Conservation (phyloP, 1,140 invertebrate genomes). For the Zaprionus lachaisei region DNA sequence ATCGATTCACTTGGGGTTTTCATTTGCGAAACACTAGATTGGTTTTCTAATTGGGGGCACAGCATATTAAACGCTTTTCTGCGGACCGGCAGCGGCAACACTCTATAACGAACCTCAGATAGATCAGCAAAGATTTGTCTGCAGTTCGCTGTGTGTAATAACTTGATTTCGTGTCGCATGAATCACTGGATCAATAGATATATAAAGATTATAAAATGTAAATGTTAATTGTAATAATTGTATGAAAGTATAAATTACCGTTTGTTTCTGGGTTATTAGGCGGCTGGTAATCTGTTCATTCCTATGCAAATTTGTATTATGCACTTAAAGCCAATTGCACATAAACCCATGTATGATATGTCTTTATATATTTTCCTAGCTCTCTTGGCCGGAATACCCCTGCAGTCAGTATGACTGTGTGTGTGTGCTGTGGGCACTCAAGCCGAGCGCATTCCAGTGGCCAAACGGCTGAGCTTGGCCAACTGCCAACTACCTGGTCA, state of each 20-base stretch:
- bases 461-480: constrained; percentile 57
- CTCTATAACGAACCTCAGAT: neutral
- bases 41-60: constrained; percentile 25
- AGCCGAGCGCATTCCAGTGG: constrained; percentile 73
- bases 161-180: neutral
- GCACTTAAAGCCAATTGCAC: constrained; percentile 6
- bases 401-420: constrained; percentile 3
- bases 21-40: constrained; percentile 37
- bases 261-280: neutral
- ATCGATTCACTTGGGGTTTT: constrained; percentile 17
- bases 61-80: constrained; percentile 30
- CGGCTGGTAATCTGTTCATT: constrained; percentile 44
- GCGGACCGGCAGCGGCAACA: constrained; percentile 5
- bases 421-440: constrained; percentile 52
- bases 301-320: constrained; percentile 36
- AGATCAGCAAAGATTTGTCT: neutral
- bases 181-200: neutral
- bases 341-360: constrained; percentile 9
- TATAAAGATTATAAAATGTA: neutral
- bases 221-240: neutral
- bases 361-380: constrained; percentile 20
- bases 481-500: constrained; percentile 77
- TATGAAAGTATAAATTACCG: neutral
- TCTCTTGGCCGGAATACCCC: constrained; percentile 42
- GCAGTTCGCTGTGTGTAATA: neutral